These are phyloP conservation scores for Alethe castanea DNA, from an alignment of 2,113 vertebrate genomes.

Conservation along the genomic window DNA sequence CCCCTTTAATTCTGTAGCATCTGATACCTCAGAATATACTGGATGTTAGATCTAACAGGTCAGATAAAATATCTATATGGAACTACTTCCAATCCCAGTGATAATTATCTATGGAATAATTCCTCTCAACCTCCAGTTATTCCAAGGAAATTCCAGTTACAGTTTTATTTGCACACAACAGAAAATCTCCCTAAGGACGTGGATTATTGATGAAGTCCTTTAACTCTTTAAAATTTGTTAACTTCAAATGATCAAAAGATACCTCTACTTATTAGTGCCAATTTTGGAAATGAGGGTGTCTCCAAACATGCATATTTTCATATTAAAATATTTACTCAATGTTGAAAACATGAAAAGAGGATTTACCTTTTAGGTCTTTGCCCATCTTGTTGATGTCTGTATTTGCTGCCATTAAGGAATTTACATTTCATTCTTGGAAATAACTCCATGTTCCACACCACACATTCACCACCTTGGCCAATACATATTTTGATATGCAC, in stretches of 20 bases:
- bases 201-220: not conserved
- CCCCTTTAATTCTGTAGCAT: not conserved
- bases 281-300: not conserved
- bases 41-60: not conserved
- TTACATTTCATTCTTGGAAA: not conserved
- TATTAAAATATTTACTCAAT: not conserved
- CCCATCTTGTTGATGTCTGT: constrained; percentile 88
- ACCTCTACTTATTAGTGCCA: not conserved
- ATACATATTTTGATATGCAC: not conserved
- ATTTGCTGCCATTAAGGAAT: constrained; percentile 66
- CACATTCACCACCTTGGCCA: not conserved
- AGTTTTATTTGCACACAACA: not conserved
- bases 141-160: not conserved
- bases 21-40: not conserved
- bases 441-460: not conserved
- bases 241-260: not conserved
- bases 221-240: not conserved
- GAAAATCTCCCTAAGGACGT: not conserved
- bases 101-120: not conserved
- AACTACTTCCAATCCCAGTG: not conserved
- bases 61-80: fast-evolving
- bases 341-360: not conserved
- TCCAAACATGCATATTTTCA: not conserved
- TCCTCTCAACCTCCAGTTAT: not conserved
- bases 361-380: constrained; percentile 88